A percentile compares a stretch with the other conserved stretches of the same genome.
These are phyloP conservation scores for Adelges cooleyi DNA, from an alignment of 1,140 invertebrate species.

Conservation along the genomic window DNA sequence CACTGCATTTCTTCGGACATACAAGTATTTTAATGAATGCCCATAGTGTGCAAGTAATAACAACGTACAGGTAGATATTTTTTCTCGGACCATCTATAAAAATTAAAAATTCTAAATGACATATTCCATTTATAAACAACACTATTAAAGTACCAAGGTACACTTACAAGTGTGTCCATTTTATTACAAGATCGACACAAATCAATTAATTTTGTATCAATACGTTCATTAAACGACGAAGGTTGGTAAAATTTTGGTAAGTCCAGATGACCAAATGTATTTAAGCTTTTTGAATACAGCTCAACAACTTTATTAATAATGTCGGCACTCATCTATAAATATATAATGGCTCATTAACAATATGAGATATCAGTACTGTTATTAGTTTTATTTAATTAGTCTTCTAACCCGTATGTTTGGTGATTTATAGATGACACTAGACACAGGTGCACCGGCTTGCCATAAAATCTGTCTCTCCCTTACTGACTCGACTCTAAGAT, in stretches of 20 bases:
- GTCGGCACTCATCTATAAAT: constrained; percentile 39
- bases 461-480: constrained; percentile 40
- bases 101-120: not conserved
- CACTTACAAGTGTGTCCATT: constrained; percentile 50
- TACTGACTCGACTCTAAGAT: constrained; percentile 36
- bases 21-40: constrained; percentile 50
- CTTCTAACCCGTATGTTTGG: constrained; percentile 39
- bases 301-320: constrained; percentile 45
- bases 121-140: not conserved
- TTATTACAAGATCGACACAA: constrained; percentile 49
- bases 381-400: not conserved
- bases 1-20: constrained; percentile 60
- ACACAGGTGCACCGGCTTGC: constrained; percentile 43
- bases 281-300: constrained; percentile 45
- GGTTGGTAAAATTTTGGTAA: constrained; percentile 48
- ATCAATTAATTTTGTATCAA: constrained; percentile 50
- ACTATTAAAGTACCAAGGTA: not conserved
- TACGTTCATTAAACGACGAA: constrained; percentile 50
- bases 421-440: constrained; percentile 41
- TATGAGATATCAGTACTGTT: not conserved
- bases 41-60: constrained; percentile 56
- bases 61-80: constrained; percentile 66
- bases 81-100: constrained; percentile 57
- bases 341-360: not conserved
- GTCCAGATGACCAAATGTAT: constrained; percentile 49